These are phyloP conservation scores for Silurus glanis DNA, from an alignment of 2,113 vertebrate genomes.

Conservation along the genomic window DNA sequence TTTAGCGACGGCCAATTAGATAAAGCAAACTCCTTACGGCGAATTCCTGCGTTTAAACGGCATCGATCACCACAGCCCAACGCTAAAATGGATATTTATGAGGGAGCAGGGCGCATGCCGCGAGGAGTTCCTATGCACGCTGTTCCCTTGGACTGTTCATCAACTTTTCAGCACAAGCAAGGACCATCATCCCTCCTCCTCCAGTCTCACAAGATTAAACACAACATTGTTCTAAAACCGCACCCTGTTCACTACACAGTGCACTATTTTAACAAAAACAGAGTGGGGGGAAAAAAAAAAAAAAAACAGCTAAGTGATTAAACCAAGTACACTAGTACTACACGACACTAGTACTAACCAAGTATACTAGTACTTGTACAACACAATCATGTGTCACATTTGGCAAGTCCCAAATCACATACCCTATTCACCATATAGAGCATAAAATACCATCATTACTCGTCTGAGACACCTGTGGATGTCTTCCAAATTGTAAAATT, in stretches of 20 bases:
- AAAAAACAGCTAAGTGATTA: not conserved
- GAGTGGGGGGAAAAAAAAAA: not conserved
- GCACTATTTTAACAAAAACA: not conserved
- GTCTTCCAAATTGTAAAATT: not conserved
- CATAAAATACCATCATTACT: not conserved
- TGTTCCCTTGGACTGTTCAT: constrained; percentile 43
- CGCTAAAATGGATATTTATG: constrained; percentile 73
- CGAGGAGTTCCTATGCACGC: constrained; percentile 48
- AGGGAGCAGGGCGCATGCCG: constrained; percentile 52
- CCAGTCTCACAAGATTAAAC: constrained; percentile 8
- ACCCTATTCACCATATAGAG: not conserved
- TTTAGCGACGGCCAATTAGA: constrained; percentile 76
- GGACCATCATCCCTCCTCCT: constrained; percentile 40
- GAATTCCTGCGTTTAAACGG: constrained; percentile 73
- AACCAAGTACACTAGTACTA: not conserved
- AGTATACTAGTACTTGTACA: not conserved
- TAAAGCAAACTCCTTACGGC: constrained; percentile 75
- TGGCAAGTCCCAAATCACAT: not conserved
- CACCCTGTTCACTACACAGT: constrained; percentile 4
- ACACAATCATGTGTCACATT: not conserved
- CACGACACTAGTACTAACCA: not conserved
- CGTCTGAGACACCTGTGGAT: not conserved
- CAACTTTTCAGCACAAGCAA: constrained; percentile 55
- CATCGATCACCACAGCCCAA: constrained; percentile 73
- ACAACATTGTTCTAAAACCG: constrained; percentile 7